A percentile compares a stretch with the other conserved stretches of the same genome.
Conservation (phyloP, 1,140 invertebrate genomes). For the Limonius californicus region DNA sequence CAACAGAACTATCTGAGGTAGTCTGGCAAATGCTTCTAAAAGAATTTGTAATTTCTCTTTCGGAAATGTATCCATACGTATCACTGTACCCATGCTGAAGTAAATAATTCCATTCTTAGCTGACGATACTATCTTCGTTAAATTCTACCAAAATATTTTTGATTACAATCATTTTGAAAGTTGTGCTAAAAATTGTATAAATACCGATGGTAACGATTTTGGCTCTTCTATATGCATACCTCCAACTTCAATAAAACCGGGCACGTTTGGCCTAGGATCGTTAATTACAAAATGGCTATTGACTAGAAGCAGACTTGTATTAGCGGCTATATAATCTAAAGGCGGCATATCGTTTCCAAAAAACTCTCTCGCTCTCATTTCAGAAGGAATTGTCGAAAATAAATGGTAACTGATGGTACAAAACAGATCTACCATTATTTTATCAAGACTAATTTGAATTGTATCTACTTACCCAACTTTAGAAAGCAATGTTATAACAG, state of each 20-base stretch:
- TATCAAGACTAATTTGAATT: not conserved
- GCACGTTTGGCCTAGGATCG: conserved; percentile 53
- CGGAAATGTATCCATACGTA: conserved; percentile 41
- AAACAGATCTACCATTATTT: not conserved
- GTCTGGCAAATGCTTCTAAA: conserved; percentile 52
- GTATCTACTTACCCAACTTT: conserved; percentile 21
- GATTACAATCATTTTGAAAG: too few species aligned
- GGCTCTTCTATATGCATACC: conserved; percentile 57
- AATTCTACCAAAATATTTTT: too few species aligned
- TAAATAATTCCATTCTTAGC: conserved; percentile 32
- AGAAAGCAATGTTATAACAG: conserved; percentile 20
- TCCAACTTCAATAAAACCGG: conserved; percentile 60
- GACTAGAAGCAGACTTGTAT: conserved; percentile 56
- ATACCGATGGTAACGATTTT: conserved; percentile 52
- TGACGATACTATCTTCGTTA: too few species aligned
- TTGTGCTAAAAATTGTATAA: not conserved
- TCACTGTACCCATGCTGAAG: conserved; percentile 49
- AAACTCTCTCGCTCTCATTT: conserved; percentile 49
- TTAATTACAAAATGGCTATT: conserved; percentile 59
- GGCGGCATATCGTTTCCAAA: conserved; percentile 55
- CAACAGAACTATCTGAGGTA: conserved; percentile 62
- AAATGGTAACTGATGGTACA: conserved; percentile 42
- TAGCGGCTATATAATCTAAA: conserved; percentile 52
- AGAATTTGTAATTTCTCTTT: conserved; percentile 44
- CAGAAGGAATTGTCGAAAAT: conserved; percentile 45